Evolutionary conservation across 2,113 vertebrate genomes (phyloP).

Genomic region (Mobula hypostoma): DNA sequence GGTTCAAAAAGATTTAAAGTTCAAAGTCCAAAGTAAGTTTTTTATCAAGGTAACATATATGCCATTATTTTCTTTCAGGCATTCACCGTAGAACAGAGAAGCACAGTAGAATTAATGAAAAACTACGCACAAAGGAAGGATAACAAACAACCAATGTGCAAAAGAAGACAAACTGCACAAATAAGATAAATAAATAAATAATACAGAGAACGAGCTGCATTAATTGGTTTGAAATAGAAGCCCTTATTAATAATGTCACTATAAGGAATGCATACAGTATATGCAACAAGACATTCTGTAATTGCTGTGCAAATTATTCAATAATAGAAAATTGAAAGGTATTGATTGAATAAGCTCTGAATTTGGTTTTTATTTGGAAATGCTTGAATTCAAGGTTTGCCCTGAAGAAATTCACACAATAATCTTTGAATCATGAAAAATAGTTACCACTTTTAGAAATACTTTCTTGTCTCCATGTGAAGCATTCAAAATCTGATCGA

Average conservation of each 20-base stretch:
- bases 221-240: neutral
- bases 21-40: no score
- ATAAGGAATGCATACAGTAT: neutral
- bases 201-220: no score
- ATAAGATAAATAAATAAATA: no score
- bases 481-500: neutral
- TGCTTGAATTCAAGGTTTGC: neutral
- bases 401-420: neutral
- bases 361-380: neutral
- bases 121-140: no score
- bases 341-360: neutral
- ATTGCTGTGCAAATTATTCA: constrained; percentile 1
- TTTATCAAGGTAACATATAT: no score
- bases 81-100: no score
- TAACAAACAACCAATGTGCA: no score
- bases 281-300: neutral
- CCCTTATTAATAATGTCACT: neutral
- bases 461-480: constrained; percentile 6
- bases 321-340: neutral
- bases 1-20: neutral
- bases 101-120: no score
- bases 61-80: no score
- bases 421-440: neutral
- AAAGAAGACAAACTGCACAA: no score
- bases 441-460: neutral